Conservation (phyloP, 1,140 invertebrate genomes). For the Drosophila ogumai region DNA sequence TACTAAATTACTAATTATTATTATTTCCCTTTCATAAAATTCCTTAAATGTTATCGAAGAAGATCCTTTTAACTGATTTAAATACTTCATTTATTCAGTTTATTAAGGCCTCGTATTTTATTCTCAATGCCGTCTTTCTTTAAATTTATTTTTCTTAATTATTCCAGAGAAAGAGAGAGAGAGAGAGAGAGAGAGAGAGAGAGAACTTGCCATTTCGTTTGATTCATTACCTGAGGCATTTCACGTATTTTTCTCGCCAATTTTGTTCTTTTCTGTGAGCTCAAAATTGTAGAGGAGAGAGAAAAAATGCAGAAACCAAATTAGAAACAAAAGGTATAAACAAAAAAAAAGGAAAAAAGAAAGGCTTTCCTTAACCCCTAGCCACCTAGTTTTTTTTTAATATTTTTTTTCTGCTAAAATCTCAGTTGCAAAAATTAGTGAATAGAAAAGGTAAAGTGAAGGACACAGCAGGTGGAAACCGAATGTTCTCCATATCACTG, state of each 20-base stretch:
- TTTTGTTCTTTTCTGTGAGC: slow-evolving; percentile 13
- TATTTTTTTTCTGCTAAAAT: slow-evolving; percentile 43
- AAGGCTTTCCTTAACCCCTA: slow-evolving; percentile 10
- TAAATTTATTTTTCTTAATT: background rate
- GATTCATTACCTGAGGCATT: slow-evolving; percentile 17
- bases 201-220: slow-evolving; percentile 5
- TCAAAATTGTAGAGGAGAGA: slow-evolving; percentile 9
- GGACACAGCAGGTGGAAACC: slow-evolving; percentile 24
- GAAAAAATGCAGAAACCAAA: slow-evolving; percentile 15
- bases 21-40: too few species aligned
- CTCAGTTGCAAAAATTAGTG: slow-evolving; percentile 54
- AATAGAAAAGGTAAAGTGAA: slow-evolving; percentile 24
- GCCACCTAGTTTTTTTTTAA: background rate
- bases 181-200: background rate
- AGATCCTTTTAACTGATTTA: background rate
- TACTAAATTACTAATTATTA: too few species aligned
- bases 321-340: slow-evolving; percentile 18
- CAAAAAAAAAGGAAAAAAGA: background rate
- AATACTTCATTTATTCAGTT: background rate
- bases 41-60: too few species aligned
- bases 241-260: slow-evolving; percentile 24
- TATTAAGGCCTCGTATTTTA: background rate
- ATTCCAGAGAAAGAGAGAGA: slow-evolving; percentile 4
- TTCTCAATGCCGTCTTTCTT: background rate
- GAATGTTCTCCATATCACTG: slow-evolving; percentile 1